A percentile compares a stretch with the other conserved stretches of the same genome.
phyloP scores from a whole-genome alignment of 2,797 vertebrate genomes.

The Eulemur albifrons region DNA sequence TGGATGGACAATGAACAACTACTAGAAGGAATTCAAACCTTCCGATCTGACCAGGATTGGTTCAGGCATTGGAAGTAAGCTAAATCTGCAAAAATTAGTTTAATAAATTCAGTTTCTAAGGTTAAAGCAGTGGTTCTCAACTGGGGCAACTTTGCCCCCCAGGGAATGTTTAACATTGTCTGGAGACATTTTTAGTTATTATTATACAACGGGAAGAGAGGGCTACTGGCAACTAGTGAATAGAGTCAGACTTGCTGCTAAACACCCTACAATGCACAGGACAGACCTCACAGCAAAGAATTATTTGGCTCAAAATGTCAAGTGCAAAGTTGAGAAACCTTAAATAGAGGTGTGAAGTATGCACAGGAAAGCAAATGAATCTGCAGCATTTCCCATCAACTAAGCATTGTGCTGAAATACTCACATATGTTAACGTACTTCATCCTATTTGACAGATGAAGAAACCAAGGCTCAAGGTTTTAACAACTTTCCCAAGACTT shows the following conservation, averaged over 20 bases:
- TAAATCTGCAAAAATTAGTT: neutral
- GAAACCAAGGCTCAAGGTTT: neutral
- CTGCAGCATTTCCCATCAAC: neutral
- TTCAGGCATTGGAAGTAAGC: neutral
- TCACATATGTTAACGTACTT: neutral
- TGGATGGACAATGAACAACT: neutral
- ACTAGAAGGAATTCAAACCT: neutral
- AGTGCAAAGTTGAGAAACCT: neutral
- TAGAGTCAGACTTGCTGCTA: neutral
- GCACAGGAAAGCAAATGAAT: neutral
- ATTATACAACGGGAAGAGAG: neutral
- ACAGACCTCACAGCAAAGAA: neutral
- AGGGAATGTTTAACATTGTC: neutral
- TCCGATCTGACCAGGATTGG: neutral
- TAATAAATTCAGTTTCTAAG: constrained; percentile 2
- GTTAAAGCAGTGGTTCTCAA: neutral
- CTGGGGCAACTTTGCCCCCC: neutral
- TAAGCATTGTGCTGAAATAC: neutral
- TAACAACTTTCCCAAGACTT: neutral
- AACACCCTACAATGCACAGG: neutral
- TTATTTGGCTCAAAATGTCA: neutral
- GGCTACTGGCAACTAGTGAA: neutral
- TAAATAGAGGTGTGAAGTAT: neutral
- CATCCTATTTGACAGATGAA: neutral
- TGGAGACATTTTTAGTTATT: neutral